phyloP scores from a whole-genome alignment of 2,797 vertebrate species.

The Pterois miles region DNA sequence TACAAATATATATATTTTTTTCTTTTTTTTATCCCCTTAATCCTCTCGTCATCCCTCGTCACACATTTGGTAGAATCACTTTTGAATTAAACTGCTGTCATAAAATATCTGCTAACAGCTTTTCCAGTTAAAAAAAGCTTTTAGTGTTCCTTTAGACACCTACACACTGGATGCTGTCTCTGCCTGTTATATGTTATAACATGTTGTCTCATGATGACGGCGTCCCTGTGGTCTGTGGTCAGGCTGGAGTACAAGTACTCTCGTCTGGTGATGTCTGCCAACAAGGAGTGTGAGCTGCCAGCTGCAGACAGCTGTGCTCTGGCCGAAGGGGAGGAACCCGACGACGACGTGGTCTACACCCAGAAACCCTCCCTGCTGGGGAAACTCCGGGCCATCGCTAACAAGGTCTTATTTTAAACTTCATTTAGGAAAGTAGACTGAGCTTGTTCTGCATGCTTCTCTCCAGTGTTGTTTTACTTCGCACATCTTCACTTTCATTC shows the following conservation, averaged over 20 bases:
- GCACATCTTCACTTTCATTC: background rate
- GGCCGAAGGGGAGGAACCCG: conserved; percentile 90
- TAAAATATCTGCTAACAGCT: background rate
- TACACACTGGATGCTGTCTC: background rate
- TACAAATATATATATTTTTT: too few relatives aligned
- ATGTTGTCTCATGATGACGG: conserved; percentile 4
- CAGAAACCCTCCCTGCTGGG: conserved; percentile 93
- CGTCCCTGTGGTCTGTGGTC: conserved; percentile 38
- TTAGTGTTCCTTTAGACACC: background rate
- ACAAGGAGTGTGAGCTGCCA: conserved; percentile 95
- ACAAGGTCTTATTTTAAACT: conserved; percentile 84
- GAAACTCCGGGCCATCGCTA: conserved; percentile 94
- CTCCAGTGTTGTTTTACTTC: background rate
- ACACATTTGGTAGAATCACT: background rate
- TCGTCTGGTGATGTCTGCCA: conserved; percentile 95
- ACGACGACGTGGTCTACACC: conserved; percentile 94
- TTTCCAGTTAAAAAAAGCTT: background rate
- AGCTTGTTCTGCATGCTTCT: background rate
- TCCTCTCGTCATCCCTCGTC: too few relatives aligned
- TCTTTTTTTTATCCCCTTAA: too few relatives aligned
- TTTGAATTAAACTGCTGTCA: background rate
- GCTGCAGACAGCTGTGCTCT: conserved; percentile 97
- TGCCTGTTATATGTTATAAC: conserved; percentile 6
- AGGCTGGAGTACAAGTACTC: conserved; percentile 99
- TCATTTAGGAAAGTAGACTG: background rate